phyloP scores from a whole-genome alignment of 2,797 vertebrate genomes.

The Coluber constrictor region DNA sequence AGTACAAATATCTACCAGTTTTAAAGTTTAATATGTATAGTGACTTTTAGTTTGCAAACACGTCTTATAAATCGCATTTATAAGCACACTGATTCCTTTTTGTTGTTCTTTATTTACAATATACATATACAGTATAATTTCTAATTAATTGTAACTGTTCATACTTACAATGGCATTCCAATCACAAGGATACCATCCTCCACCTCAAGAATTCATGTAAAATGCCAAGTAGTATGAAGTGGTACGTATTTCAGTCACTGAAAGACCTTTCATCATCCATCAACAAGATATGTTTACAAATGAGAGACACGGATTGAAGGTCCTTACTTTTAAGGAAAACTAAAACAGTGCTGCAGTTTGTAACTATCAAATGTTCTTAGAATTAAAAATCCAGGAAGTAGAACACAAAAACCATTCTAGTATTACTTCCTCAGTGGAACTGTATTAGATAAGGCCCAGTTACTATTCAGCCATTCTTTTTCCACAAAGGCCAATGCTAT shows the following conservation, averaged over 20 bases:
- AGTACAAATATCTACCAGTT: slow-evolving; percentile 55
- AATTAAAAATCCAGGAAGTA: slow-evolving; percentile 50
- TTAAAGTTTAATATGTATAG: slow-evolving; percentile 53
- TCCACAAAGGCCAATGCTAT: not conserved
- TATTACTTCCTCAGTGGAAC: slow-evolving; percentile 44
- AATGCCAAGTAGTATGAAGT: slow-evolving; percentile 44
- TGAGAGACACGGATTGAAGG: slow-evolving; percentile 16
- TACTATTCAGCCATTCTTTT: slow-evolving; percentile 17
- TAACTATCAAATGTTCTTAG: slow-evolving; percentile 33
- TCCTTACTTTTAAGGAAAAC: slow-evolving; percentile 43
- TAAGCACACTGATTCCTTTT: slow-evolving; percentile 61
- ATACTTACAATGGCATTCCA: slow-evolving; percentile 22
- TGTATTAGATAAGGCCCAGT: slow-evolving; percentile 20
- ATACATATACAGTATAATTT: slow-evolving; percentile 38
- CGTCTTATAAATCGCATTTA: slow-evolving; percentile 58
- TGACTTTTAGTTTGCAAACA: slow-evolving; percentile 60
- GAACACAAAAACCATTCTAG: slow-evolving; percentile 14
- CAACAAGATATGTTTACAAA: not conserved
- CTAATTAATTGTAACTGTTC: not conserved
- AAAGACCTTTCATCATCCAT: slow-evolving; percentile 29
- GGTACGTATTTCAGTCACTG: slow-evolving; percentile 58
- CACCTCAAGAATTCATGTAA: slow-evolving; percentile 61
- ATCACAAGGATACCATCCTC: slow-evolving; percentile 44
- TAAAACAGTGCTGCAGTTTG: slow-evolving; percentile 4
- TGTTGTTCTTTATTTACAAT: slow-evolving; percentile 58